Base-by-base conservation (phyloP, 2,888 invertebrate species). In the Trimorus sp. region DNA sequence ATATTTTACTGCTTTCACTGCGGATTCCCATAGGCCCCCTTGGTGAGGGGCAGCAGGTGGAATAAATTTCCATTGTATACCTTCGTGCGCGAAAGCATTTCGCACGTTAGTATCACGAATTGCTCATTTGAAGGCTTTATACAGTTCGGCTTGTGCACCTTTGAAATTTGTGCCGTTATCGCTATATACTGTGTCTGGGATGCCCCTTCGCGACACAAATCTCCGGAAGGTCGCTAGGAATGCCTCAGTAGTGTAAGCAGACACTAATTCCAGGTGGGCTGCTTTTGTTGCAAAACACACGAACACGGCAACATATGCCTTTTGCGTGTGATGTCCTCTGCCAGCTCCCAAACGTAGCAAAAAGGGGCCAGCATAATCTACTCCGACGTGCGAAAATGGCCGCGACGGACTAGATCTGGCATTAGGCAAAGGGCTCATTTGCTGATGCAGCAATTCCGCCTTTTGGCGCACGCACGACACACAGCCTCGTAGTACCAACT, bases 271-370 rank as follows among this genome's bases (percentile, higher is more conserved):
- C 2, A 56, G 12, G 26, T 56, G 37, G 0, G 12, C n/a, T 11
- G 56, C 56, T 36, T 26, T 15, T 0, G 56, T 56, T 26, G 56
- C 8, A 37, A 11, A 56, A 12, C 56, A 56, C 7, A 56, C 56
- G 37, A 56, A 56, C 9, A 56, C 56, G 11, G 37, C 36, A 7
- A 56, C 37, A 7, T 56, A 56, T 12, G 56, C 56, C n/a, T 56
- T 56, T 4, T 56, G 56, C n/a, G 37, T 56, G n/a, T 56, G 36
- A 7, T 37, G 56, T n/a, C 56, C 56, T 7, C 56, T 9, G 0
- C 56, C 56, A 7, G 12, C 56, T 9, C 4, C 7, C 5, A 37
- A 16, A 3, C 11, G 40, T 3, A 42, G 40, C 0, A 40, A 15
- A 15, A 15, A 40, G 2, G 59, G 40, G 11, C 59, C 59, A 1